phyloP scores from a whole-genome alignment of 2,797 vertebrate genomes.

The Etheostoma nigrum region DNA sequence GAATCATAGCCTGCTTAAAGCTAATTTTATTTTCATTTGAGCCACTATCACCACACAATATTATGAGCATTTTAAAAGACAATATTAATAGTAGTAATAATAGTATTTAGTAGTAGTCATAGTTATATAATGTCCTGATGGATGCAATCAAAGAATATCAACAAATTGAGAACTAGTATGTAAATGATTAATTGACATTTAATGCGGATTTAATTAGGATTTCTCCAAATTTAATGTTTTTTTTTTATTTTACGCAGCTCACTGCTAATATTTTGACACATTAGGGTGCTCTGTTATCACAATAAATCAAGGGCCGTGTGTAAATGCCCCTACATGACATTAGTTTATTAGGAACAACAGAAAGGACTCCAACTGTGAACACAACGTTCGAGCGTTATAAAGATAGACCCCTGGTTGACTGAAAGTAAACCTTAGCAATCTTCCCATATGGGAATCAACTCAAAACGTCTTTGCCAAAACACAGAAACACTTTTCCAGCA shows the following conservation, averaged over 20 bases:
- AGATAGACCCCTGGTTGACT: conserved; percentile 16
- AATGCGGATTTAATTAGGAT: not conserved
- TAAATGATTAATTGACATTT: not conserved
- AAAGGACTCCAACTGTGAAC: conserved; percentile 16
- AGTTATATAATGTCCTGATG: not conserved
- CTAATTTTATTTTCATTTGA: conserved; percentile 18
- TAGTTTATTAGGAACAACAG: conserved; percentile 13
- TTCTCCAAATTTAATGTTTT: not conserved
- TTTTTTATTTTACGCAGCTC: not conserved
- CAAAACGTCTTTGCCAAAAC: conserved; percentile 33
- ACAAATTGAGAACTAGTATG: not conserved
- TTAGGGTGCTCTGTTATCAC: not conserved
- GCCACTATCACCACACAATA: not conserved
- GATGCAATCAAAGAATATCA: not conserved
- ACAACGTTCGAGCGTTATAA: not conserved
- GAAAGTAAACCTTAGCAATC: conserved; percentile 1
- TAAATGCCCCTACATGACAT: not conserved
- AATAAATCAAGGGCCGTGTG: not conserved
- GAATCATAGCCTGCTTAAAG: conserved; percentile 7
- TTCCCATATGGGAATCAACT: conserved; percentile 23
- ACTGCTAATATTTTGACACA: not conserved
- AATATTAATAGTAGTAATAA: not conserved
- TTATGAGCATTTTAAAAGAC: conserved; percentile 1
- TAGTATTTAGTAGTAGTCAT: not conserved
- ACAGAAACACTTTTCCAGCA: conserved; percentile 49